Evolutionary conservation across 2,888 invertebrate species (phyloP), one percentile per base, ranked within the genome.

Genomic region (Capitulum mitella): DNA sequence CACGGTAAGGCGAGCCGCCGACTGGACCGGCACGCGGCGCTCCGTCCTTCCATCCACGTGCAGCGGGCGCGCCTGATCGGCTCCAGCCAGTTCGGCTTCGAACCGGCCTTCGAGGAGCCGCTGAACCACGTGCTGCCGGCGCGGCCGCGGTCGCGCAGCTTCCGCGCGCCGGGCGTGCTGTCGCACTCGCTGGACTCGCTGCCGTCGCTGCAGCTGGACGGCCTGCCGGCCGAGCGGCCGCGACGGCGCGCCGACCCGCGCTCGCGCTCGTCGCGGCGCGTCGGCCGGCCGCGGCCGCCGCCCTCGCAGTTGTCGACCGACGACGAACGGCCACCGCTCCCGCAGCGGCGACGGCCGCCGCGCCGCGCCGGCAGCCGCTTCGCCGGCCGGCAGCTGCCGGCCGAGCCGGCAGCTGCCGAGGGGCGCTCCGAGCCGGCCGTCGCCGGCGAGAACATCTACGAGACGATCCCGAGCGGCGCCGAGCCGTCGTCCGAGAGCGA

Each of bases 161-260:
- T 98, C 87, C 95, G 95, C 84, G 98, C 98, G 85, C 98, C 98
- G 0, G 92, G 95, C 2, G 98, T 98, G 98, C 88, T 98, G 80
- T 89, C 96, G 32, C 87, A 98, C 80, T 94, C 92, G 81, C 90
- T 91, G 0, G 95, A 96, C 80, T 94, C 96, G 0, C 91, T 94
- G 79, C 90, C 91, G 43, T 91, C 92, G 82, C 95, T 92, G 78
- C 83, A 76, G 79, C 80, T 51, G 82, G 81, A 78, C 79, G 81
- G 34, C 80, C 82, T 80, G 80, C 80, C 82, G 80, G 83, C 84
- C 12, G 87, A 87, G 83, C 88, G 95, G 0, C 99, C 98, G 98
- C 95, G 96, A 83, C 88, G 98, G 80, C 97, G 97, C 84, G 96
- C 95, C 85, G 96, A 98, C 86, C 93, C 95, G 82, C 97, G 97